Evolutionary conservation across 2,113 vertebrate species (phyloP).

Genomic region (Vulpes vulpes): DNA sequence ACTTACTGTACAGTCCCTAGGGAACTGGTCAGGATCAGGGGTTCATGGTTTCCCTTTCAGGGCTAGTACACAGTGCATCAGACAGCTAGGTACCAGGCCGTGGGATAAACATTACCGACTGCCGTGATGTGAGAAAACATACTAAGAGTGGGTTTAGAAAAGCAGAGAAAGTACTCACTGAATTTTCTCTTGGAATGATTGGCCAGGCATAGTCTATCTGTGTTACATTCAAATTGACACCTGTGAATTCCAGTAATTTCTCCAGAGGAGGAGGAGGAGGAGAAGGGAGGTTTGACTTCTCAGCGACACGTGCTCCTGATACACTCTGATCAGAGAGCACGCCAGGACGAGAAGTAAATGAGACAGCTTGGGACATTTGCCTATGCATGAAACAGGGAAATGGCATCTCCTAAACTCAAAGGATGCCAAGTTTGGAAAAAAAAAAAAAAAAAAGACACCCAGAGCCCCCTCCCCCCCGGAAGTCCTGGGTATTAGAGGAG

Average conservation of each 20-base stretch:
- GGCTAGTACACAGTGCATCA: fast-evolving
- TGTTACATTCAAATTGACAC: background rate
- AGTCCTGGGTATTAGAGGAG: background rate
- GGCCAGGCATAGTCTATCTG: fast-evolving
- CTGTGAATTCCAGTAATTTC: background rate
- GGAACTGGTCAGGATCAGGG: conserved; percentile 79
- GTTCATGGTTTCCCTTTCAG: background rate
- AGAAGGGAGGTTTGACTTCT: background rate
- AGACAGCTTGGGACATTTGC: too few species aligned
- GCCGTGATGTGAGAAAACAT: background rate
- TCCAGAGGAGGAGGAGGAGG: background rate
- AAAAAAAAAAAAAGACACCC: background rate
- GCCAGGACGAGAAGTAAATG: background rate
- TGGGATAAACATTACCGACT: fast-evolving
- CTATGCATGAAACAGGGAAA: background rate
- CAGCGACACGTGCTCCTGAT: background rate
- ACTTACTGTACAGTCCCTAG: conserved; percentile 79
- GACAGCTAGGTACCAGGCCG: background rate
- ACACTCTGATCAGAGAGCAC: background rate
- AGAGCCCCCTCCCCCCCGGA: background rate
- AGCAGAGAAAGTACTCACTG: background rate
- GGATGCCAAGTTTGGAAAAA: background rate
- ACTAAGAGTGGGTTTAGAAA: background rate
- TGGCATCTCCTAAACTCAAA: background rate
- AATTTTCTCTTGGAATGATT: background rate